Conservation (phyloP, 2,888 invertebrate genomes). For the Andrena fulva region DNA sequence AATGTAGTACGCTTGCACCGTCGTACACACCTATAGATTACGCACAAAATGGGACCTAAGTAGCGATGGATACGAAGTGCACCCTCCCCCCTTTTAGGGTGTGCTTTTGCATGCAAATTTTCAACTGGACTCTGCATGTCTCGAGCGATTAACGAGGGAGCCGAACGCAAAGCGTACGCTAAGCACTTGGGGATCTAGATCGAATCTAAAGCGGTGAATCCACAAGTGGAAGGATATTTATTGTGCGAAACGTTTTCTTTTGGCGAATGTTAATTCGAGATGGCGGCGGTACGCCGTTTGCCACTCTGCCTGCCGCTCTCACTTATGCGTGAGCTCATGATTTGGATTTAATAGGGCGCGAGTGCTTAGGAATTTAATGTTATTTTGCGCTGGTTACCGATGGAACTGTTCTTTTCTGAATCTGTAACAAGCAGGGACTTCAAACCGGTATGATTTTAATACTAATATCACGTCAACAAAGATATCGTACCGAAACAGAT, state of each 20-base stretch:
- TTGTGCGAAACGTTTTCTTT: conserved; percentile 3
- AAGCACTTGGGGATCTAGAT: not conserved
- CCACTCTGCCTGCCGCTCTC: not conserved
- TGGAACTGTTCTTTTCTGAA: too few relatives aligned
- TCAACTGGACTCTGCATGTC: conserved; percentile 10
- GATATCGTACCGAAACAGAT: too few relatives aligned
- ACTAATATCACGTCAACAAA: too few relatives aligned
- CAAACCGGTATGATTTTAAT: too few relatives aligned
- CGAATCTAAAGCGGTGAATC: conserved; percentile 12
- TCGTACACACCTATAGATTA: conserved; percentile 1
- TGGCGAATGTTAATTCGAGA: not conserved
- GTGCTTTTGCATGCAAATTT: conserved; percentile 45
- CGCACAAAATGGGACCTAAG: conserved; percentile 22
- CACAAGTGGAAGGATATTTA: conserved; percentile 16
- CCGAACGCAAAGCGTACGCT: not conserved
- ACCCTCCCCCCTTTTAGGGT: conserved; percentile 3
- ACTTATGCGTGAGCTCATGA: not conserved
- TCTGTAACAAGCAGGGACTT: too few relatives aligned
- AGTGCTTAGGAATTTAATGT: too few relatives aligned
- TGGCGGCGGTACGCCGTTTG: not conserved
- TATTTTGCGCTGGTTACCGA: too few relatives aligned
- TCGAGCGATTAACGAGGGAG: conserved; percentile 7
- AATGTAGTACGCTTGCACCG: not conserved
- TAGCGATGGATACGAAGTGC: conserved; percentile 16
- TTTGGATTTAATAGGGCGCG: too few relatives aligned